Base-by-base conservation (phyloP, 2,888 invertebrate genomes). In the Metellina segmentata region DNA sequence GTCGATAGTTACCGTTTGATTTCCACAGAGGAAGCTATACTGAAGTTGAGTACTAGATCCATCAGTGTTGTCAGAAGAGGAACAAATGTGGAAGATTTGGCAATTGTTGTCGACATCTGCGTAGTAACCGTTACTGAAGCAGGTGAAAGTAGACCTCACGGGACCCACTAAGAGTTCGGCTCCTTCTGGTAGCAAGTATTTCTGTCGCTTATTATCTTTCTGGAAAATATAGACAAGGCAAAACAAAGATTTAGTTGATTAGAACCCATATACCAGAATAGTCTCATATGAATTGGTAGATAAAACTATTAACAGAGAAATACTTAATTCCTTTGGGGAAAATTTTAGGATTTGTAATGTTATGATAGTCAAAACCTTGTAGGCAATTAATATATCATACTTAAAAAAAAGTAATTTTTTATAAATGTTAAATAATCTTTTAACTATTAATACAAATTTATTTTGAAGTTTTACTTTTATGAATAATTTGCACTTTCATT, bases 161-260 rank as follows among this genome's bases (percentile, higher is more conserved):
- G 94, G 94, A 19, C 94, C 93, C 19, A 94, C 93, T 7, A 94
- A 93, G 48, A 94, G 87, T 71, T 95, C 95, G 9, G 93, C 93
- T 13, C 93, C 93, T 53, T 93, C 91, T 13, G 93, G 93, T 6
- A 93, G 81, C 16, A 72, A 34, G 61, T 93, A 93, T 5, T 49
- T 85, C 2, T 89, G 77, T 16, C 71, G 52, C 48, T 78, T 86
- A 7, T 79, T 82, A 34, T 78, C 71, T 72, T 87, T 48, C 90
- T 91, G 53, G 4, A 71, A 85, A 16, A 20, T 11, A 52, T 49
- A 74, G 1, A 19, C 34, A 34, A 34, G 1, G 34, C 34, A 34
- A 34, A 34, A 34, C 4, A n/a, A 74, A 74, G 34, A 74, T 11
- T n/a, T 74, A 19, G 11, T 74, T 69, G n/a, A 69, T 69, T 6